These are phyloP conservation scores for Meriones unguiculatus DNA, from an alignment of 2,113 vertebrate genomes.

Conservation along the genomic window DNA sequence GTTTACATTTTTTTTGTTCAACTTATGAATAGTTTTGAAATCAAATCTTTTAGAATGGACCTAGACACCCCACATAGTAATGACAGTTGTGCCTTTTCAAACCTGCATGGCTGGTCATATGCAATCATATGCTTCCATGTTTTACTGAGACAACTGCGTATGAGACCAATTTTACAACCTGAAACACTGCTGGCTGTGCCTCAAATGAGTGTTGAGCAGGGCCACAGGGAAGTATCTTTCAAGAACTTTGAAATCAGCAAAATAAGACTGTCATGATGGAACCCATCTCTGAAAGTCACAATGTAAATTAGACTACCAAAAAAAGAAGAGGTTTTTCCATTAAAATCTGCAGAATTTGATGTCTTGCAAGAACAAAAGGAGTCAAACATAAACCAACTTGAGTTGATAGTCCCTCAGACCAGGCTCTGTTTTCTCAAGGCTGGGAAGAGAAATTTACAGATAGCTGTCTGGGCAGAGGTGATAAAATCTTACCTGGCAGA, in stretches of 20 bases:
- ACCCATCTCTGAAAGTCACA: background rate
- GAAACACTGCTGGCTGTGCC: background rate
- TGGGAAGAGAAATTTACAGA: background rate
- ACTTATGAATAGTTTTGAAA: background rate
- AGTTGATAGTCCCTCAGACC: background rate
- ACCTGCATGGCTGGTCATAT: background rate
- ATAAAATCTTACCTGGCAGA: background rate
- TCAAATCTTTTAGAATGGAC: background rate
- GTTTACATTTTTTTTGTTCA: background rate
- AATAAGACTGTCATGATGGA: background rate
- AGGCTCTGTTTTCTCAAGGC: background rate
- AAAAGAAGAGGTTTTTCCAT: background rate
- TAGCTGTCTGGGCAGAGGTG: background rate
- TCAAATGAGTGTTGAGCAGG: background rate
- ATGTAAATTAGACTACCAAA: background rate
- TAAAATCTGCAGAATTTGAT: background rate
- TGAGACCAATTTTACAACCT: background rate
- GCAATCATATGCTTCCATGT: background rate
- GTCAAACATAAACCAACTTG: background rate
- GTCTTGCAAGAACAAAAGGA: background rate
- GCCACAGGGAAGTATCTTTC: background rate
- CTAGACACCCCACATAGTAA: background rate
- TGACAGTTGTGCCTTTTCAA: background rate
- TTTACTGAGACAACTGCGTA: background rate
- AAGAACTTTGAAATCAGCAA: slow-evolving; percentile 15